These are phyloP conservation scores for Merluccius polli DNA, from an alignment of 2,797 vertebrate species.

Conservation along the genomic window DNA sequence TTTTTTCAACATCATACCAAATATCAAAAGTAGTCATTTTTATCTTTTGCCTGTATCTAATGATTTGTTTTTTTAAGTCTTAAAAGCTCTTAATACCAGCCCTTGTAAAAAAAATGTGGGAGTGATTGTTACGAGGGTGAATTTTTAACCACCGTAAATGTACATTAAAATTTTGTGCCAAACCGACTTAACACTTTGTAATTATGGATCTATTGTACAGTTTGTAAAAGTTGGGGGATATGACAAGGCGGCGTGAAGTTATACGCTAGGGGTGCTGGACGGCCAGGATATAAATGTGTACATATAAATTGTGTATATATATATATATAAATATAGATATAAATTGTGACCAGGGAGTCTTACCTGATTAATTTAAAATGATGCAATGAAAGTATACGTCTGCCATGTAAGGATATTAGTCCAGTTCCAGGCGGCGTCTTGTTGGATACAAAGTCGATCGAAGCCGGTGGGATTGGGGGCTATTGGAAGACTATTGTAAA, in stretches of 20 bases:
- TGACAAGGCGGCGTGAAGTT: slow-evolving; percentile 23
- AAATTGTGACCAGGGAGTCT: background rate
- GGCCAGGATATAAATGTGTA: slow-evolving; percentile 14
- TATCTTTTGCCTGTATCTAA: slow-evolving; percentile 3
- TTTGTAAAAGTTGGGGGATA: slow-evolving; percentile 23
- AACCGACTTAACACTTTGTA: slow-evolving; percentile 58
- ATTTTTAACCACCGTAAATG: slow-evolving; percentile 48
- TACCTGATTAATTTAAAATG: background rate
- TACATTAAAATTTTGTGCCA: slow-evolving; percentile 63
- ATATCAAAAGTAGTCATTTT: slow-evolving; percentile 40
- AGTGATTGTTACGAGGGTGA: slow-evolving; percentile 38
- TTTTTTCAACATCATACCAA: slow-evolving; percentile 64
- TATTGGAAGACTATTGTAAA: background rate
- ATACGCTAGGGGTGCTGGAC: slow-evolving; percentile 43
- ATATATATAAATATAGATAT: too few species aligned
- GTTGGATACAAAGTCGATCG: slow-evolving; percentile 4
- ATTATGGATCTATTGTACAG: slow-evolving; percentile 60
- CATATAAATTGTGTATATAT: background rate
- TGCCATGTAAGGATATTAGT: background rate
- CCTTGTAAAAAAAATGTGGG: slow-evolving; percentile 21
- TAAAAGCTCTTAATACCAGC: background rate
- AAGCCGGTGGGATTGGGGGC: background rate
- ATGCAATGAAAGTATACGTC: background rate
- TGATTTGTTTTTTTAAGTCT: background rate
- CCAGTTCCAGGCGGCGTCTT: background rate